Evolutionary conservation across 1,140 invertebrate species (phyloP), one percentile per base, ranked within the genome.

Genomic region (Riptortus pedestris): DNA sequence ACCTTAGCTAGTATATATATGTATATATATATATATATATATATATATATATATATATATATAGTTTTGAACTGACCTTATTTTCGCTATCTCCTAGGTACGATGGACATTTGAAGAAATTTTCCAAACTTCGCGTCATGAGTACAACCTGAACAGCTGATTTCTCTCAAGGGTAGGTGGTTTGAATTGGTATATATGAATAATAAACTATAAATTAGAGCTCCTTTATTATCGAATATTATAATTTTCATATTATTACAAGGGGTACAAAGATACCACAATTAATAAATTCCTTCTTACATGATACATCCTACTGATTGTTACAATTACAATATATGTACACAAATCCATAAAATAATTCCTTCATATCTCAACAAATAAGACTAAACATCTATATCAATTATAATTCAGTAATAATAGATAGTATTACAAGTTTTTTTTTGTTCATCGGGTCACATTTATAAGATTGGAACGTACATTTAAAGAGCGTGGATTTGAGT

Each of bases 191-290:
- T 47, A 12, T 5, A 9, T 20, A 47, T 45, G 22, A n/a, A 47
- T 20, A 47, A 47, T 20, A 4, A 47, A 4, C 7, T n/a, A n/a
- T 47, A 47, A 47, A 47, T 47, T 47, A 47, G 18, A 47, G 45
- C 45, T 47, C 45, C 45, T 47, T 47, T 47, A 47, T 47, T 47
- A 47, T 20, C 45, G n/a, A 47, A 22, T 47, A 47, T 47, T 18
- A 22, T 47, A 47, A 47, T 47, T 57, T 57, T 3, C 24, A 22
- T 57, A 57, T 27, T 22, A 57, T 57, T 57, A 57, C 52, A 57
- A 57, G 52, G 52, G 52, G 52, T 57, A 57, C 28, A 57, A 57
- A 57, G 52, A 57, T 57, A 57, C 52, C 52, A 57, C 52, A 57
- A n/a, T 57, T 22, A 27, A 57, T 29, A 57, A 16, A 22, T 57